These are phyloP conservation scores for Alligator sinensis DNA, from an alignment of 2,113 vertebrate species.

Conservation along the genomic window DNA sequence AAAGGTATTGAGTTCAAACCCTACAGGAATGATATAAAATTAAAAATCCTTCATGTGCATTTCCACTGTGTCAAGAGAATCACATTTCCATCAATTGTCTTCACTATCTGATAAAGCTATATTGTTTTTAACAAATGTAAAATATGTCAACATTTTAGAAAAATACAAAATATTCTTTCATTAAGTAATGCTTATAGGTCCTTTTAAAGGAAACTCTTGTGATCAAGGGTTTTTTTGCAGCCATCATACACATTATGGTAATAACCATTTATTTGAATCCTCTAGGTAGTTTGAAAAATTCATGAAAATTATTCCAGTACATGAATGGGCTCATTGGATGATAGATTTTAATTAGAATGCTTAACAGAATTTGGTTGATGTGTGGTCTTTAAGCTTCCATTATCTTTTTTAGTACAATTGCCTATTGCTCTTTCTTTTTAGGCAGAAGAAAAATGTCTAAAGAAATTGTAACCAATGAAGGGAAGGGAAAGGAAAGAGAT, in stretches of 20 bases:
- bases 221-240: background rate
- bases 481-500: background rate
- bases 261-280: background rate
- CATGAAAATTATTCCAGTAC: background rate
- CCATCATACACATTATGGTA: background rate
- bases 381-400: background rate
- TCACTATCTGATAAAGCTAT: background rate
- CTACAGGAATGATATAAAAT: slow-evolving; percentile 26
- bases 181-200: background rate
- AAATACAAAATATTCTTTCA: background rate
- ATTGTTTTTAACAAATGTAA: background rate
- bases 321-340: background rate
- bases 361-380: background rate
- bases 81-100: background rate
- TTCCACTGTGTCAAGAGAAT: background rate
- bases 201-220: background rate
- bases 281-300: background rate
- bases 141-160: background rate
- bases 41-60: background rate
- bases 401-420: background rate
- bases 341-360: background rate
- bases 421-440: background rate
- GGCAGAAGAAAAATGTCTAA: no score
- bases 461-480: no score
- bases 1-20: background rate